Percentiles rank a stretch among this genome's conserved stretches.
phyloP scores from a whole-genome alignment of 2,113 vertebrate genomes.

The Trochalopteron elliotii region DNA sequence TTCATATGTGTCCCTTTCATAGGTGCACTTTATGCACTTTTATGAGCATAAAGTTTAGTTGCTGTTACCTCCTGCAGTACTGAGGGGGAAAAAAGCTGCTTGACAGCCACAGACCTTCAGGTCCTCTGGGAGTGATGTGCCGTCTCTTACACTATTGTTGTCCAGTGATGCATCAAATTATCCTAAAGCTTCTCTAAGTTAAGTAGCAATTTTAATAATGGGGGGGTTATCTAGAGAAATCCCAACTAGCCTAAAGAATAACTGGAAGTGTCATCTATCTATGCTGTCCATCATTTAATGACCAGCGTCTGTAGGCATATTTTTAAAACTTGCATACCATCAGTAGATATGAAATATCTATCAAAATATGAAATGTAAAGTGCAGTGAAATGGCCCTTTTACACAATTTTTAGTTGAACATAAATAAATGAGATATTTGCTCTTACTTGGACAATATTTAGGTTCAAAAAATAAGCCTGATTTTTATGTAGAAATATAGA shows the following conservation, averaged over 20 bases:
- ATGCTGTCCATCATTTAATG: neutral
- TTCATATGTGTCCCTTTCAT: neutral
- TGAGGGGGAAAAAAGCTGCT: neutral
- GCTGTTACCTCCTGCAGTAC: neutral
- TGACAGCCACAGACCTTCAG: neutral
- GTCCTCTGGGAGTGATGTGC: neutral
- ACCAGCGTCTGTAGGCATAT: neutral
- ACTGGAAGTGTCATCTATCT: neutral
- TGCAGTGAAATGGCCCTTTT: neutral
- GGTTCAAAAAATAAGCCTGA: neutral
- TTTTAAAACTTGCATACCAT: constrained; percentile 46
- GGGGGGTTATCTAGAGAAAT: neutral
- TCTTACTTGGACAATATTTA: neutral
- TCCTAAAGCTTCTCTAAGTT: neutral
- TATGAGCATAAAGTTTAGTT: neutral
- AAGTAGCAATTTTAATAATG: neutral
- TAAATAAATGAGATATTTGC: neutral
- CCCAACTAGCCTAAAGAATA: neutral
- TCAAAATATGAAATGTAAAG: neutral
- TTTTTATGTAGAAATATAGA: neutral
- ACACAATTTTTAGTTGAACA: neutral
- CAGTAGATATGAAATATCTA: neutral
- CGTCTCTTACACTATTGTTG: neutral
- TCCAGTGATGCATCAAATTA: neutral
- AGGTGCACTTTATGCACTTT: no score